Percentiles rank a stretch among this genome's conserved stretches.
phyloP scores from a whole-genome alignment of 2,113 vertebrate genomes.

The Salvator merianae region DNA sequence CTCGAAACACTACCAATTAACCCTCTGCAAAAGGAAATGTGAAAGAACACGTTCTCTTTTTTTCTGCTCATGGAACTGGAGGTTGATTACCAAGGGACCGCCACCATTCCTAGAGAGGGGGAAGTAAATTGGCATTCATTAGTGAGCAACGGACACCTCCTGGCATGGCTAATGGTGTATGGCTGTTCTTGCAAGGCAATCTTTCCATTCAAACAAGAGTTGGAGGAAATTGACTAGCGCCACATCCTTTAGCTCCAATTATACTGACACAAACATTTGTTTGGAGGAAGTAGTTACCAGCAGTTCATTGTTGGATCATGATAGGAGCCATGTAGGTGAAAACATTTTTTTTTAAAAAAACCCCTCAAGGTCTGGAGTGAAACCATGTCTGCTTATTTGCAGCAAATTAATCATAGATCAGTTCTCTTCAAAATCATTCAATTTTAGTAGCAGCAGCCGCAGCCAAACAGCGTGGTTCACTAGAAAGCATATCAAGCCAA shows the following conservation, averaged over 20 bases:
- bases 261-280: slow-evolving; percentile 34
- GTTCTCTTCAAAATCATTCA: not conserved
- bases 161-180: slow-evolving; percentile 60
- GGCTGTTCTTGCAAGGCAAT: slow-evolving; percentile 37
- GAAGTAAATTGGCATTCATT: slow-evolving; percentile 57
- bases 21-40: slow-evolving; percentile 28
- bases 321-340: not conserved
- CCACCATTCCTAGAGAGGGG: slow-evolving; percentile 34
- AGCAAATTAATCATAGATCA: not conserved
- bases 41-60: slow-evolving; percentile 15
- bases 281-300: slow-evolving; percentile 10
- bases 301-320: not conserved
- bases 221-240: slow-evolving; percentile 48
- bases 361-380: not conserved
- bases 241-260: slow-evolving; percentile 50
- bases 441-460: not conserved
- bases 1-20: slow-evolving; percentile 25
- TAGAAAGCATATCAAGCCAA: too few species aligned
- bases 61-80: slow-evolving; percentile 31
- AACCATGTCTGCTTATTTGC: not conserved
- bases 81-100: slow-evolving; percentile 14
- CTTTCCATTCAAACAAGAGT: slow-evolving; percentile 57
- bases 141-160: slow-evolving; percentile 38
- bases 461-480: not conserved
- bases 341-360: not conserved